These are phyloP conservation scores for Chauna torquata DNA, from an alignment of 2,113 vertebrate genomes.

Conservation along the genomic window DNA sequence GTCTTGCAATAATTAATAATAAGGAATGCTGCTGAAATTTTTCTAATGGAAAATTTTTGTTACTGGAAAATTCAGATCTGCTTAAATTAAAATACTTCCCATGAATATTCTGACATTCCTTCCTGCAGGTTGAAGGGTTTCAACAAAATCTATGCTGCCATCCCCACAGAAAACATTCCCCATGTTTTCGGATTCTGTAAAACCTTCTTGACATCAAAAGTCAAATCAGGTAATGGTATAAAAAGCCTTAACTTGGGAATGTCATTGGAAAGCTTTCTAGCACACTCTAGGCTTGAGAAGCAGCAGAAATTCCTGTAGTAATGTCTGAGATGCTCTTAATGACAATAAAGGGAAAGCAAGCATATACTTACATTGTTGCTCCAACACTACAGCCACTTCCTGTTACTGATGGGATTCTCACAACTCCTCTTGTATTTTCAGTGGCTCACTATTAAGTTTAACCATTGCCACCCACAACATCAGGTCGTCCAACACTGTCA, in stretches of 20 bases:
- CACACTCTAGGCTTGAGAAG: not conserved
- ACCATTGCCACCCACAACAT: not conserved
- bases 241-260: not conserved
- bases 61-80: not conserved
- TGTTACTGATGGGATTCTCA: not conserved
- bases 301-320: not conserved
- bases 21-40: not conserved
- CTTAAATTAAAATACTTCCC: not conserved
- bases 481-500: not conserved
- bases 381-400: not conserved
- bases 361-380: not conserved
- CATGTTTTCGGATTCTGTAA: not conserved
- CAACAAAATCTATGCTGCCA: not conserved
- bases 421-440: not conserved
- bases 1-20: not conserved
- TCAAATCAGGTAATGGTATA: not conserved
- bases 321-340: not conserved
- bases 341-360: not conserved
- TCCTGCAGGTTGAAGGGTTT: slow-evolving; percentile 17
- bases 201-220: not conserved
- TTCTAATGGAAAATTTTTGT: not conserved
- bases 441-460: not conserved
- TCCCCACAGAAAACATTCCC: not conserved
- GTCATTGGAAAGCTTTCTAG: not conserved
- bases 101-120: not conserved